Evolutionary conservation across 2,113 vertebrate genomes (phyloP), one percentile per base, ranked within the genome.

Genomic region (Dasyprocta punctata): DNA sequence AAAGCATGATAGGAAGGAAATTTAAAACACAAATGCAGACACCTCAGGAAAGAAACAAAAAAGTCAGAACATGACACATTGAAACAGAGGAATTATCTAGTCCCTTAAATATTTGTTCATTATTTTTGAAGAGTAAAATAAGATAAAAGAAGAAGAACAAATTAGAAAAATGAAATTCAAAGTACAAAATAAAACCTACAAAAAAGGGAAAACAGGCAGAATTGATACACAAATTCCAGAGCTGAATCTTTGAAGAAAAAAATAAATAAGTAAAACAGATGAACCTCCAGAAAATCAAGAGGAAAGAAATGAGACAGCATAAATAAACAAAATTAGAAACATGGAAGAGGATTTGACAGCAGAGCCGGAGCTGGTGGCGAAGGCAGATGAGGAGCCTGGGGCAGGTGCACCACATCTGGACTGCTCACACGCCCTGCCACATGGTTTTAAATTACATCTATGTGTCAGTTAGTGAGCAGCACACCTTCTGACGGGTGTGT

Each of bases 101-200:
- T 86, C 36, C n/a, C 49, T 49, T 60, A 56, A 41, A 80, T 28
- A 47, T 69, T 30, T 63, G 41, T 65, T 84, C 61, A 1, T 83
- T 91, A 36, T 73, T 94, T 86, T 36, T 47, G 83, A 95, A 86
- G 81, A 60, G 38, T 36, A 19, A 81, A 24, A 33, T 26, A 77
- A 49, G 8, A 67, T 49, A 44, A 44, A 63, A 82, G 80, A 77
- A 28, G 26, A 85, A 95, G 96, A 92, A 41, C 10, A 97, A 95
- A 86, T 38, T 20, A 65, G 85, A 47, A 75, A 65, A 95, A 88
- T 26, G 56, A 85, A 60, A 92, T 86, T 94, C 96, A 63, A 86
- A 67, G 56, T 47, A 85, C 41, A n/a, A 83, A 89, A 89, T n/a
- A 93, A 75, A 78, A 47, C 38, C 71, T 52, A 49, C 22, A 16